Conservation (phyloP, 2,113 vertebrate genomes). For the Pongo pygmaeus region DNA sequence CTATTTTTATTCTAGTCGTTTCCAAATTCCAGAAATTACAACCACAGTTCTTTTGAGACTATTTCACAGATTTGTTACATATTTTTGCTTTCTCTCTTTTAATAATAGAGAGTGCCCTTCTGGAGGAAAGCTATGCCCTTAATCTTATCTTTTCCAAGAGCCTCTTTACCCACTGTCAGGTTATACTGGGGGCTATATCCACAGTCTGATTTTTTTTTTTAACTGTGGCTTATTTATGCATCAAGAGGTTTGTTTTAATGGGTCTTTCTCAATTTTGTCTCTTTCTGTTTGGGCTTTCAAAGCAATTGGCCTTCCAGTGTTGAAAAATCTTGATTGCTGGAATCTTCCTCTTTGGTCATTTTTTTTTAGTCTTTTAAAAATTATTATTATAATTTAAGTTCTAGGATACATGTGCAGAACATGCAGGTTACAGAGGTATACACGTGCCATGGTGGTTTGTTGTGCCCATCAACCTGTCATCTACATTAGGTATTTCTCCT, state of each 20-base stretch:
- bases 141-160: neutral
- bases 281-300: neutral
- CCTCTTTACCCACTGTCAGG: neutral
- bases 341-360: neutral
- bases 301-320: neutral
- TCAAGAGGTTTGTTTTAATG: neutral
- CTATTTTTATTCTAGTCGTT: neutral
- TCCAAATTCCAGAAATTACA: constrained; percentile 12
- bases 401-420: too few species aligned
- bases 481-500: too few species aligned
- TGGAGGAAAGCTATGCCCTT: neutral
- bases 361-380: neutral
- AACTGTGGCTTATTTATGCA: neutral
- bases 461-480: too few species aligned
- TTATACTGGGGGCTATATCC: neutral
- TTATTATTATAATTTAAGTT: too few species aligned
- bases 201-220: neutral
- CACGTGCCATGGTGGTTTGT: too few species aligned
- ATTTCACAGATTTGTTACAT: neutral
- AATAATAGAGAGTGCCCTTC: neutral
- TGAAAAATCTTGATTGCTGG: neutral
- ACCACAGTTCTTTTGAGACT: neutral
- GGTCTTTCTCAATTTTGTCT: neutral
- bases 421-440: too few species aligned
- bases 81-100: neutral